Evolutionary conservation across 2,888 invertebrate species (phyloP).

Genomic region (Drosophila paracracens): DNA sequence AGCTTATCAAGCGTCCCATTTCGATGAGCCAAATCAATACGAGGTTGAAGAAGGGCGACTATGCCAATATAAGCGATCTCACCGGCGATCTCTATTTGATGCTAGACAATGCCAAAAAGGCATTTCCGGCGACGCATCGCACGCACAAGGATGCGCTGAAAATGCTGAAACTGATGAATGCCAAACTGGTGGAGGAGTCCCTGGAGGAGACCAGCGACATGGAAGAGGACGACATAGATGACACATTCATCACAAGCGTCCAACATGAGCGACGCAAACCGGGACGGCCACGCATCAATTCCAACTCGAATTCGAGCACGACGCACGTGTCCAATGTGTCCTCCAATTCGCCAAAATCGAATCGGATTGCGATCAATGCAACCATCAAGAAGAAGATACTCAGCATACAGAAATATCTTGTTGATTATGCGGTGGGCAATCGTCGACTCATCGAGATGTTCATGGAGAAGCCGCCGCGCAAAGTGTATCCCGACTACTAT

Average conservation of each 20-base stretch:
- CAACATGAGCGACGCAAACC: conserved; percentile 77
- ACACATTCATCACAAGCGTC: conserved; percentile 51
- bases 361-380: conserved; percentile 80
- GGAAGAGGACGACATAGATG: conserved; percentile 74
- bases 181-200: conserved; percentile 87
- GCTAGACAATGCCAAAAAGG: conserved; percentile 98
- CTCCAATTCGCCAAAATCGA: conserved; percentile 80
- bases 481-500: conserved; percentile 97
- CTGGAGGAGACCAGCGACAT: conserved; percentile 81
- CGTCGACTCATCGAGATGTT: conserved; percentile 95
- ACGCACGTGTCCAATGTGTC: conserved; percentile 61
- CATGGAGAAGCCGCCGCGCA: conserved; percentile 98
- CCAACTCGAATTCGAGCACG: conserved; percentile 63
- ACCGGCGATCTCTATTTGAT: conserved; percentile 97
- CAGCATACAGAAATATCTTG: conserved; percentile 90
- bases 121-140: conserved; percentile 92
- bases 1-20: conserved; percentile 97
- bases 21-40: conserved; percentile 96
- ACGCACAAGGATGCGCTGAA: conserved; percentile 94
- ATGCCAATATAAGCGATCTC: conserved; percentile 94
- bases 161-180: conserved; percentile 93
- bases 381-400: conserved; percentile 91
- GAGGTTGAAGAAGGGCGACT: conserved; percentile 92
- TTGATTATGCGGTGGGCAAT: conserved; percentile 90
- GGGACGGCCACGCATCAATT: conserved; percentile 82